Percentiles rank a stretch among this genome's conserved stretches.
Conservation (phyloP, 2,888 invertebrate genomes). For the Leucozona laternaria region DNA sequence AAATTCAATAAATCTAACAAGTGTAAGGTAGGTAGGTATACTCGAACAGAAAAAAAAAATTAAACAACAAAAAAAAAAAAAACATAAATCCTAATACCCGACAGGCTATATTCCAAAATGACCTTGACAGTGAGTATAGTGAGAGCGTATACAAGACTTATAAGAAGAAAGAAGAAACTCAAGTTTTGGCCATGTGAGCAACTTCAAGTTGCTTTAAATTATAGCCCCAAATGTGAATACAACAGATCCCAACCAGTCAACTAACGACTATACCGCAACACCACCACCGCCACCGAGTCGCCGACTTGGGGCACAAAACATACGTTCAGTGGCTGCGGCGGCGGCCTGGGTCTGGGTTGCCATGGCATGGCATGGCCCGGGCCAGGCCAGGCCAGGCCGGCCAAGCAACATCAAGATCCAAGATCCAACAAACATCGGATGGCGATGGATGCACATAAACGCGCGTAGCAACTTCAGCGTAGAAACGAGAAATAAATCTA, state of each 20-base stretch:
- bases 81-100: conserved; percentile 41
- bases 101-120: conserved; percentile 71
- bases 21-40: conserved; percentile 38
- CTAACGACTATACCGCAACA: background rate
- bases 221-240: conserved; percentile 62
- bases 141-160: conserved; percentile 69
- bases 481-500: conserved; percentile 70
- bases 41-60: conserved; percentile 4
- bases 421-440: conserved; percentile 38
- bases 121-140: conserved; percentile 74
- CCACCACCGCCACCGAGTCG: background rate
- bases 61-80: conserved; percentile 22
- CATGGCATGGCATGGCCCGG: conserved; percentile 2
- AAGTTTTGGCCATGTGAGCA: conserved; percentile 72
- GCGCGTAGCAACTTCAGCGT: conserved; percentile 70
- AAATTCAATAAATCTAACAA: conserved; percentile 60
- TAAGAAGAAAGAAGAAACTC: conserved; percentile 74
- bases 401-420: conserved; percentile 62
- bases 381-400: conserved; percentile 33
- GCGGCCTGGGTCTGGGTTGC: conserved; percentile 2
- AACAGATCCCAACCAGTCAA: conserved; percentile 15
- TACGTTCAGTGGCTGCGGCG: conserved; percentile 26
- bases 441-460: conserved; percentile 59
- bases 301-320: conserved; percentile 24
- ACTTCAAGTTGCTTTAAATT: conserved; percentile 70